These are phyloP conservation scores for Ectobius pallidus DNA, from an alignment of 2,888 invertebrate species.

Conservation along the genomic window DNA sequence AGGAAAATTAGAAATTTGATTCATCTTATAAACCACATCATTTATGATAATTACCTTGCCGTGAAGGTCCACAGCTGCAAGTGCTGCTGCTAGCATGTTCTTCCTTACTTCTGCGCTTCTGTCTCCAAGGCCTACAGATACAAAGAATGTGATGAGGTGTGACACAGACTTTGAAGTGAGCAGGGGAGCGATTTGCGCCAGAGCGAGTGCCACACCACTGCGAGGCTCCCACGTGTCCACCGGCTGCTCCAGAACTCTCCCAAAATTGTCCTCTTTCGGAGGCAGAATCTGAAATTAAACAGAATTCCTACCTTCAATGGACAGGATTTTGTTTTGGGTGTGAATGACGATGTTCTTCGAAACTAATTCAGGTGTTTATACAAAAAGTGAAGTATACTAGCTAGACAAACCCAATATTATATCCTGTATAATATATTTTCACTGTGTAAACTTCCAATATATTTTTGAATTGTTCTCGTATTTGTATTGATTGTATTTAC, in stretches of 20 bases:
- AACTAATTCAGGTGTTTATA: no score
- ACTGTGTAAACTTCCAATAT: no score
- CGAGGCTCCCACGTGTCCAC: slow-evolving; percentile 92
- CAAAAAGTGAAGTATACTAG: no score
- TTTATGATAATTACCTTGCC: slow-evolving; percentile 90
- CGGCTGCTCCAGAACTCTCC: slow-evolving; percentile 82
- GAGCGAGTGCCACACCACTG: slow-evolving; percentile 84
- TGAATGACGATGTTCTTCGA: no score
- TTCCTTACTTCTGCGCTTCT: slow-evolving; percentile 74
- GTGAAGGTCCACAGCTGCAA: slow-evolving; percentile 88
- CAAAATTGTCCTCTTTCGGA: slow-evolving; percentile 88
- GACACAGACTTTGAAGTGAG: slow-evolving; percentile 72
- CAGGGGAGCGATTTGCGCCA: slow-evolving; percentile 79
- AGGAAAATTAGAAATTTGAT: no score
- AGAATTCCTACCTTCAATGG: no score
- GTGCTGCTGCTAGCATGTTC: slow-evolving; percentile 93
- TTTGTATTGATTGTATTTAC: no score
- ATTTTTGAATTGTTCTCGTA: no score
- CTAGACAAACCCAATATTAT: no score
- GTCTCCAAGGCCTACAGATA: slow-evolving; percentile 86
- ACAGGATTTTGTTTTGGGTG: no score
- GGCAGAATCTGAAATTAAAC: slow-evolving; percentile 69
- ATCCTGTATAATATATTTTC: no score
- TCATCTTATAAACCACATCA: no score
- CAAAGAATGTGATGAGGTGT: slow-evolving; percentile 79